phyloP scores from a whole-genome alignment of 2,113 vertebrate genomes.

The Vulpes lagopus region DNA sequence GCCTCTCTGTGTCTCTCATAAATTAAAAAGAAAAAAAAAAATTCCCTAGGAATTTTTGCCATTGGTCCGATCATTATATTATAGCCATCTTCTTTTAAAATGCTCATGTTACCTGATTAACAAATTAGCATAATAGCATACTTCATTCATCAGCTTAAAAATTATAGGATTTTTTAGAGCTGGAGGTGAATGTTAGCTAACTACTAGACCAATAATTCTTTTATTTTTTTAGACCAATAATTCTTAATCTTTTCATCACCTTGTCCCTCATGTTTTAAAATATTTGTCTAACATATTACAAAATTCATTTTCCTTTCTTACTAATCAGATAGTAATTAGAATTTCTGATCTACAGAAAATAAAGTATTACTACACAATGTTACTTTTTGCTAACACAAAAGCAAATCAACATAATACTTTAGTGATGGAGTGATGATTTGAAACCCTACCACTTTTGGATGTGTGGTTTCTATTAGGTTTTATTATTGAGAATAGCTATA shows the following conservation, averaged over 20 bases:
- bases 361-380: not conserved
- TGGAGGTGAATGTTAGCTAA: not conserved
- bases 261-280: not conserved
- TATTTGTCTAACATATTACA: not conserved
- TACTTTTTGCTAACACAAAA: not conserved
- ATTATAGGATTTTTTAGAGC: not conserved
- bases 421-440: not conserved
- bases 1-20: too few relatives aligned
- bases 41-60: constrained; percentile 1
- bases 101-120: not conserved
- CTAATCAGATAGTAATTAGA: not conserved
- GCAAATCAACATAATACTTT: not conserved
- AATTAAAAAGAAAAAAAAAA: too few relatives aligned
- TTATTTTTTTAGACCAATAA: not conserved
- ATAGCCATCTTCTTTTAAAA: constrained; percentile 1
- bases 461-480: not conserved
- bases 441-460: not conserved
- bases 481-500: not conserved
- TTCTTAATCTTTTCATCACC: not conserved
- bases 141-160: constrained; percentile 22
- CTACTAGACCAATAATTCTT: not conserved
- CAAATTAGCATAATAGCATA: not conserved
- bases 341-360: not conserved
- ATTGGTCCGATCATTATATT: constrained; percentile 32
- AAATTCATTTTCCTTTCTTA: not conserved